Conservation (phyloP, 1,140 invertebrate species). For the Probaryconus sp. region DNA sequence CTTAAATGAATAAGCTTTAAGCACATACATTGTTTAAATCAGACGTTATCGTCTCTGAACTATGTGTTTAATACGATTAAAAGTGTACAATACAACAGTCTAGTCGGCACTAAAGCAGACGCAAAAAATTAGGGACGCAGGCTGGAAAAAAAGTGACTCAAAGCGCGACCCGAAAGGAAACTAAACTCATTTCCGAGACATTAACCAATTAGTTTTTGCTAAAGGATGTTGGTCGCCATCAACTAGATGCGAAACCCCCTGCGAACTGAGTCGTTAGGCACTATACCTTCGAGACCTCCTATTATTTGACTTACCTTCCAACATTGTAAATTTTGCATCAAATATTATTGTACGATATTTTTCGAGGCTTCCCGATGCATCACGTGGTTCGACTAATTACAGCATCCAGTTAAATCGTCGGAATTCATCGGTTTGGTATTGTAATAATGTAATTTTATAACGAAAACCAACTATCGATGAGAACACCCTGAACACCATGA, state of each 20-base stretch:
- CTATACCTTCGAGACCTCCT: conserved; percentile 40
- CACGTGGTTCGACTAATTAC: conserved; percentile 29
- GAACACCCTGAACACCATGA: conserved; percentile 8
- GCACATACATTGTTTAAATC: too few species aligned
- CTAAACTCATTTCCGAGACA: conserved; percentile 78
- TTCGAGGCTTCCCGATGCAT: conserved; percentile 14
- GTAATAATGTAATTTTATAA: conserved; percentile 7
- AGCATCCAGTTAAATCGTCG: conserved; percentile 17
- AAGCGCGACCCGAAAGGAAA: conserved; percentile 71
- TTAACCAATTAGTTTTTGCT: conserved; percentile 78
- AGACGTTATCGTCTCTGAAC: neutral
- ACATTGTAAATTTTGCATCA: conserved; percentile 42
- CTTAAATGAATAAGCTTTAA: too few species aligned
- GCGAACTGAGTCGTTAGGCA: conserved; percentile 33
- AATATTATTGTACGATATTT: neutral
- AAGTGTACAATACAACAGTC: conserved; percentile 28
- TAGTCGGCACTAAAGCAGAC: conserved; percentile 26
- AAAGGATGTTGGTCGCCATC: conserved; percentile 75
- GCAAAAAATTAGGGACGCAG: conserved; percentile 6
- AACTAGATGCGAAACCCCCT: conserved; percentile 41
- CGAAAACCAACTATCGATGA: conserved; percentile 20
- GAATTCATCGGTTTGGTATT: conserved; percentile 3
- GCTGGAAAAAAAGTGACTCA: conserved; percentile 65
- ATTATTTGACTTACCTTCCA: conserved; percentile 60
- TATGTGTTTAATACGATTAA: conserved; percentile 33